Evolutionary conservation across 2,888 invertebrate species (phyloP).

Genomic region (Operophtera brumata): DNA sequence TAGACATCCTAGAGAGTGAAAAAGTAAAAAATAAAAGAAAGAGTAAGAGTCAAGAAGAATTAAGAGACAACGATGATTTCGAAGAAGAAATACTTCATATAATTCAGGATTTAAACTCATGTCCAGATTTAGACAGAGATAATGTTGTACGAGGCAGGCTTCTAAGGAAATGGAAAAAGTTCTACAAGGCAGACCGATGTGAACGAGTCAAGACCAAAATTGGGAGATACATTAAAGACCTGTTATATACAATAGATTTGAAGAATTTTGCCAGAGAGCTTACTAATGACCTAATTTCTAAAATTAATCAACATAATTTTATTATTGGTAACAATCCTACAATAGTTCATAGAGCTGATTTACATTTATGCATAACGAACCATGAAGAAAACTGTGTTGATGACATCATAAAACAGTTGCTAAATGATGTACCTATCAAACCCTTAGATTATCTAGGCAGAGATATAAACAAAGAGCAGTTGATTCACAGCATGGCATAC

Average conservation of each 20-base stretch:
- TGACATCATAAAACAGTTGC: conserved; percentile 45
- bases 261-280: conserved; percentile 23
- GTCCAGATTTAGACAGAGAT: conserved; percentile 29
- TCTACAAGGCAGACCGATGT: conserved; percentile 4
- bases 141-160: conserved; percentile 31
- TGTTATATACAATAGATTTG: conserved; percentile 21
- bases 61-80: conserved; percentile 34
- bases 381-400: conserved; percentile 30
- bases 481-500: conserved; percentile 34
- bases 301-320: conserved; percentile 25
- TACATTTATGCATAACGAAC: conserved; percentile 10
- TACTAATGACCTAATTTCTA: conserved; percentile 24
- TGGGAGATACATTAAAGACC: conserved; percentile 20
- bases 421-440: conserved; percentile 42
- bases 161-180: conserved; percentile 26
- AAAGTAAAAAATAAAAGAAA: conserved; percentile 33
- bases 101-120: conserved; percentile 37
- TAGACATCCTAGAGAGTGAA: conserved; percentile 24
- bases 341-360: conserved; percentile 30
- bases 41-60: conserved; percentile 49
- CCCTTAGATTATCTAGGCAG: conserved; percentile 30
- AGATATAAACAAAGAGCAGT: conserved; percentile 32
- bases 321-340: conserved; percentile 10
- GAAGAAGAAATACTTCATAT: conserved; percentile 40
- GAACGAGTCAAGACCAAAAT: conserved; percentile 21